These are phyloP conservation scores for Trichonephila clavata DNA, from an alignment of 1,140 invertebrate species.

Conservation along the genomic window DNA sequence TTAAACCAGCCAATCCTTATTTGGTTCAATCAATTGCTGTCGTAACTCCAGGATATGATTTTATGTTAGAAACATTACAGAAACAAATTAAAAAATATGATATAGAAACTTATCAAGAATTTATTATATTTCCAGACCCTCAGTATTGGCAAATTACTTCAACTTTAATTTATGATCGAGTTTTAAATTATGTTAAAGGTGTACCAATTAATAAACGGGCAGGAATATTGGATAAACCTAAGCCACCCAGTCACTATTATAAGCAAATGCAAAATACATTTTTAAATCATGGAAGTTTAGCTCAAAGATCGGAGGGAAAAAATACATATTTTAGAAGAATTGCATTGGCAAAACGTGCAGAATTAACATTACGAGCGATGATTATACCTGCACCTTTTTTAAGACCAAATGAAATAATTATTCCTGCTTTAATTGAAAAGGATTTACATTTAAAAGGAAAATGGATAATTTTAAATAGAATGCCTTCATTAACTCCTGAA, in stretches of 20 bases:
- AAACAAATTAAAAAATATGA: background rate
- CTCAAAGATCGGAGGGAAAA: slow-evolving; percentile 43
- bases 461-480: slow-evolving; percentile 67
- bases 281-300: slow-evolving; percentile 56
- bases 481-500: slow-evolving; percentile 54
- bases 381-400: slow-evolving; percentile 57
- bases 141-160: slow-evolving; percentile 27
- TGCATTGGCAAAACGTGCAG: slow-evolving; percentile 42
- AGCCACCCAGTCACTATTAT: background rate
- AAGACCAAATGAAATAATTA: slow-evolving; percentile 60
- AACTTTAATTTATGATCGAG: slow-evolving; percentile 26
- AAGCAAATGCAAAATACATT: slow-evolving; percentile 51
- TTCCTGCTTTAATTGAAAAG: slow-evolving; percentile 4
- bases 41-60: background rate
- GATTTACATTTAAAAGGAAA: background rate
- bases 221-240: background rate
- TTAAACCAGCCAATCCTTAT: slow-evolving; percentile 14
- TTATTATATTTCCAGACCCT: slow-evolving; percentile 39
- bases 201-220: background rate
- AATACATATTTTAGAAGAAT: slow-evolving; percentile 55
- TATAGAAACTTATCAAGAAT: slow-evolving; percentile 15
- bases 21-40: slow-evolving; percentile 37
- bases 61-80: slow-evolving; percentile 1
- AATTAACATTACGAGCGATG: slow-evolving; percentile 42
- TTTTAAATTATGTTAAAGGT: background rate